Evolutionary conservation across 2,888 invertebrate genomes (phyloP).

Genomic region (Meiosimyza decipiens): DNA sequence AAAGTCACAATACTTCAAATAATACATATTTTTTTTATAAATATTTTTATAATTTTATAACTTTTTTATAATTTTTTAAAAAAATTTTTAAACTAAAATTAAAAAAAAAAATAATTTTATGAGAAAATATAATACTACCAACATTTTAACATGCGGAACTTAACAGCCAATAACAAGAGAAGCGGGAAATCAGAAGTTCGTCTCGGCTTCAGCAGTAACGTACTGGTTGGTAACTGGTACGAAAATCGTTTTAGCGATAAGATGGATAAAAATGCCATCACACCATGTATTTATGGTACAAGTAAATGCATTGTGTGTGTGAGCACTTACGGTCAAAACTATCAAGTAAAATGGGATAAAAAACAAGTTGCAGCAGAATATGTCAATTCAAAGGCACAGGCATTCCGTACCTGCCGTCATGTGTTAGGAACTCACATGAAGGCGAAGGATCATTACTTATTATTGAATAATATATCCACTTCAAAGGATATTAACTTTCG

Average conservation of each 20-base stretch:
- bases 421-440: too few species aligned
- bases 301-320: constrained; percentile 34
- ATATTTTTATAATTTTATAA: background rate
- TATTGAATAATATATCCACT: too few species aligned
- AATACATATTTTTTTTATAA: background rate
- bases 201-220: constrained; percentile 41
- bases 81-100: too few species aligned
- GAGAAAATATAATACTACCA: background rate
- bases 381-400: too few species aligned
- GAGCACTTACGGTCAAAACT: constrained; percentile 36
- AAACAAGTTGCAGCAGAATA: background rate
- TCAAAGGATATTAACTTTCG: too few species aligned
- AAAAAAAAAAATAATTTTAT: background rate
- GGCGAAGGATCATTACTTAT: too few species aligned
- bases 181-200: too few species aligned
- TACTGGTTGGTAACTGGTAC: constrained; percentile 52
- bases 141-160: too few species aligned
- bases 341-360: background rate
- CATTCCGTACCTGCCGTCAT: too few species aligned
- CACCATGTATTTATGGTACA: constrained; percentile 42
- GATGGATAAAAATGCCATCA: constrained; percentile 42
- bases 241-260: constrained; percentile 45
- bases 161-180: too few species aligned
- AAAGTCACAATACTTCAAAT: too few species aligned
- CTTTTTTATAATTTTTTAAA: background rate